Conservation (phyloP, 2,888 invertebrate species). For the Clivina fossor region DNA sequence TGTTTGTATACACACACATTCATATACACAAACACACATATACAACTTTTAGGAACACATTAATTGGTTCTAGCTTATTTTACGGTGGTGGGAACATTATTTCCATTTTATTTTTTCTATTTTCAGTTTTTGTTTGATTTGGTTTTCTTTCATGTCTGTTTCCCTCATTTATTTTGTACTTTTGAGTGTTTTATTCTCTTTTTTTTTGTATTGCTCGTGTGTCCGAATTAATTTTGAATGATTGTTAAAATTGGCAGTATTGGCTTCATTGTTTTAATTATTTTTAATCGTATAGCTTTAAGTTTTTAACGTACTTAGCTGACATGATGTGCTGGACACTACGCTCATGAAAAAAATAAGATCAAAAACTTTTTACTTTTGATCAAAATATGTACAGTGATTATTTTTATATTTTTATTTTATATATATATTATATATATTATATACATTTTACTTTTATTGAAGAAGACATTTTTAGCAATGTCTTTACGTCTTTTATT, state of each 20-base stretch:
- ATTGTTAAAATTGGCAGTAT: slow-evolving; percentile 29
- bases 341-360: slow-evolving; percentile 26
- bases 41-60: slow-evolving; percentile 13
- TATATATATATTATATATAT: slow-evolving; percentile 12
- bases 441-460: slow-evolving; percentile 15
- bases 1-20: slow-evolving; percentile 10
- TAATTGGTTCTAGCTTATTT: slow-evolving; percentile 20
- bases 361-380: slow-evolving; percentile 27
- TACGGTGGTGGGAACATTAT: slow-evolving; percentile 31
- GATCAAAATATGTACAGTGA: slow-evolving; percentile 35
- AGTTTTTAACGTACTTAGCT: slow-evolving; percentile 51
- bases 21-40: slow-evolving; percentile 13
- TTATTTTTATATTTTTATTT: slow-evolving; percentile 32
- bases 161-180: background rate
- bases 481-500: slow-evolving; percentile 12
- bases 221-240: slow-evolving; percentile 13
- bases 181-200: background rate
- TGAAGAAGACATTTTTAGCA: slow-evolving; percentile 9
- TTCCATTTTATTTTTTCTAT: slow-evolving; percentile 9
- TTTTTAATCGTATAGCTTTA: slow-evolving; percentile 45
- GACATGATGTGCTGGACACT: slow-evolving; percentile 44
- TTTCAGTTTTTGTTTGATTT: slow-evolving; percentile 16
- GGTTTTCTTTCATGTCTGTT: slow-evolving; percentile 6
- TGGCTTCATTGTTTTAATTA: slow-evolving; percentile 26
- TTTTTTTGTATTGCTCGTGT: background rate